Evolutionary conservation across 2,113 vertebrate genomes (phyloP).

Genomic region (Sylvilagus bachmani): DNA sequence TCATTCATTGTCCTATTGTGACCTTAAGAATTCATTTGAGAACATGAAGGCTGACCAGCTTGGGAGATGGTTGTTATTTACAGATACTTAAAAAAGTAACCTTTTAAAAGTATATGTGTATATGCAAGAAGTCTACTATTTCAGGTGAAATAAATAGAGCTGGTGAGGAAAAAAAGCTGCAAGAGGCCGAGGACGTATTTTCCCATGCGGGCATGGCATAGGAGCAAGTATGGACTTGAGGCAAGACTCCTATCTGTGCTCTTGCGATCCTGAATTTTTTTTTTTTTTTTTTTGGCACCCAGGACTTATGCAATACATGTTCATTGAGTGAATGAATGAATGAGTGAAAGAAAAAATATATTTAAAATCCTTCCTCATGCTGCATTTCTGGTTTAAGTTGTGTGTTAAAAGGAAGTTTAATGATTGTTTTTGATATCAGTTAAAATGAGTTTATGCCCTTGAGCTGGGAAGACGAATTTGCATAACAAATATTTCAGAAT

Average conservation of each 20-base stretch:
- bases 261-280: background rate
- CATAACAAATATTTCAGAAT: conserved; percentile 14
- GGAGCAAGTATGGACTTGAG: background rate
- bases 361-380: background rate
- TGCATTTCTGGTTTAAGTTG: background rate
- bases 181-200: background rate
- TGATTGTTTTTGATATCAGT: background rate
- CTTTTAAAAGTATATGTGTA: background rate
- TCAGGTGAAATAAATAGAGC: no score
- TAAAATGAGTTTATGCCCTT: background rate
- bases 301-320: background rate
- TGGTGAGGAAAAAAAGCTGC: background rate
- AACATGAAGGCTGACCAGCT: background rate
- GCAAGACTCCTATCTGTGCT: background rate
- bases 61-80: background rate
- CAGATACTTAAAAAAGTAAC: background rate
- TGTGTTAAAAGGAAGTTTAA: background rate
- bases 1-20: background rate
- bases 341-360: background rate
- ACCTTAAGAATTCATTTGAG: conserved; percentile 17
- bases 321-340: background rate
- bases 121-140: background rate
- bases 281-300: background rate
- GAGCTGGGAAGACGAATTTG: background rate
- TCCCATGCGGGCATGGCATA: background rate